phyloP scores from a whole-genome alignment of 1,140 invertebrate species.

The Papilio helenus region DNA sequence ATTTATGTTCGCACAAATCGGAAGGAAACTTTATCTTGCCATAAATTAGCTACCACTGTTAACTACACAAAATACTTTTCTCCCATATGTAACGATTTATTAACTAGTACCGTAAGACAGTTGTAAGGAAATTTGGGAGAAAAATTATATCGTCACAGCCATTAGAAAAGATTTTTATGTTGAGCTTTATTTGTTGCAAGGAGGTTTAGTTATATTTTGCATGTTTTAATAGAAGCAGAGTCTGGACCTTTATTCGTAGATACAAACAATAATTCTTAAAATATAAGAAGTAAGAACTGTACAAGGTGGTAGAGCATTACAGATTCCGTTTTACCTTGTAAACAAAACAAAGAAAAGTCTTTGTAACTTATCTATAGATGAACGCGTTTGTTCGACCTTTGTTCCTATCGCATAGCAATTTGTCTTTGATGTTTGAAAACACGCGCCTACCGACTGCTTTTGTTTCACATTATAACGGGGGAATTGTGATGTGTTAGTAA shows the following conservation, averaged over 20 bases:
- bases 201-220: no score
- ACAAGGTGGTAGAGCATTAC: no score
- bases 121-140: no score
- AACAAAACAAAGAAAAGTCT: neutral
- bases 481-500: neutral
- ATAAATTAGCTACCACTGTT: neutral
- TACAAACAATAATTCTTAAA: no score
- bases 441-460: neutral
- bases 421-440: conserved; percentile 14
- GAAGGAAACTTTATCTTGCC: neutral
- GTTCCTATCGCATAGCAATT: neutral
- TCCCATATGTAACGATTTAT: neutral
- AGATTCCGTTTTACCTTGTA: neutral
- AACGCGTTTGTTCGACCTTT: neutral
- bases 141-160: no score
- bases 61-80: neutral
- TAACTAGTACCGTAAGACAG: no score
- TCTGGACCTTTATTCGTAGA: no score
- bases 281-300: no score
- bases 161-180: no score
- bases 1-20: conserved; percentile 16
- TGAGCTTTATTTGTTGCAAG: no score
- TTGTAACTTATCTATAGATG: neutral
- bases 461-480: neutral
- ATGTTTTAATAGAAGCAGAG: no score